A percentile compares a stretch with the other conserved stretches of the same genome.
Evolutionary conservation across 2,113 vertebrate species (phyloP).

Genomic region (Aythya baeri): DNA sequence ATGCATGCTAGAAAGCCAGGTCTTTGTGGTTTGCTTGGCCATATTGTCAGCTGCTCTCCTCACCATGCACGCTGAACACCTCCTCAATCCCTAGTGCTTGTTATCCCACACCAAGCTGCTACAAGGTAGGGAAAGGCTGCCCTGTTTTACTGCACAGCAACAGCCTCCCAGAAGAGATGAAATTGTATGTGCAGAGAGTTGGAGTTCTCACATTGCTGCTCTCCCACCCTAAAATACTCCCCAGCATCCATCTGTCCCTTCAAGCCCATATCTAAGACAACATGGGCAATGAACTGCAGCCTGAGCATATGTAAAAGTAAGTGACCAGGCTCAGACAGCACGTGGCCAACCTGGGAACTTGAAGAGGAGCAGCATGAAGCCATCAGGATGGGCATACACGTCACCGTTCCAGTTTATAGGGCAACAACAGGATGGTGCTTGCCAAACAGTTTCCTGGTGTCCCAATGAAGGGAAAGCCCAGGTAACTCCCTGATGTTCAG

Average conservation of each 20-base stretch:
- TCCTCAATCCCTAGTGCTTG: background rate
- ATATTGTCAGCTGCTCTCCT: background rate
- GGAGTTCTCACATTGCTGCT: background rate
- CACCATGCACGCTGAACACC: background rate
- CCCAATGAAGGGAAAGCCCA: background rate
- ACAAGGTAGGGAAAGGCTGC: background rate
- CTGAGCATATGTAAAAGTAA: background rate
- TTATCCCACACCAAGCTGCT: background rate
- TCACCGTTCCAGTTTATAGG: background rate
- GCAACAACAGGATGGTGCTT: background rate
- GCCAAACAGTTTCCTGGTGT: background rate
- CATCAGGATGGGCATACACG: background rate
- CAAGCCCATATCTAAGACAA: background rate
- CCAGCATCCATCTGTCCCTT: background rate
- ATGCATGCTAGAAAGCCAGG: background rate
- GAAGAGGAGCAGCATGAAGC: background rate
- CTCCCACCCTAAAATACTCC: background rate
- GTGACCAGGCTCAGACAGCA: background rate
- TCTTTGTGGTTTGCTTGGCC: background rate
- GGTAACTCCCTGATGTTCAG: background rate
- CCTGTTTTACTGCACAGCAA: background rate
- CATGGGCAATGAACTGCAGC: background rate
- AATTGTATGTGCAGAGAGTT: background rate
- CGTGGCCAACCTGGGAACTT: background rate
- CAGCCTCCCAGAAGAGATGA: background rate